Conservation (phyloP, 1,140 invertebrate species). For the Vollenhovia emeryi region DNA sequence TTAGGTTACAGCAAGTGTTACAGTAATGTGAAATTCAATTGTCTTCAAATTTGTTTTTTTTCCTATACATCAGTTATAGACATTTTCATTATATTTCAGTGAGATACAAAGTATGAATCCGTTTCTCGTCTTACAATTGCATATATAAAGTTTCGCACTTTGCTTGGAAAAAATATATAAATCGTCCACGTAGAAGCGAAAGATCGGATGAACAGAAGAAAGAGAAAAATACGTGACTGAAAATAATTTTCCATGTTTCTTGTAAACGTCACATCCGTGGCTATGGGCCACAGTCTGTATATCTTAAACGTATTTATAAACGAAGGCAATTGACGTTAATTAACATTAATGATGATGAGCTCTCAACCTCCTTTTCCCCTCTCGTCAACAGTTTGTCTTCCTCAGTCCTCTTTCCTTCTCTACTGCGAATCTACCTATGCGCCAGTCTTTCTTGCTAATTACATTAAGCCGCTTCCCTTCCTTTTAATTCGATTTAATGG, state of each 20-base stretch:
- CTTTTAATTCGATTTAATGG: slow-evolving; percentile 42
- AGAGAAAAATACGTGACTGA: not conserved
- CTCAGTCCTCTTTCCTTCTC: not conserved
- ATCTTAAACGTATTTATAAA: slow-evolving; percentile 73
- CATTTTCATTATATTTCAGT: not conserved
- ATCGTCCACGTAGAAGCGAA: not conserved
- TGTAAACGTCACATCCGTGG: slow-evolving; percentile 39
- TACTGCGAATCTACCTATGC: slow-evolving; percentile 14
- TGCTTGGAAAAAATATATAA: not conserved
- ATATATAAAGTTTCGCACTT: not conserved
- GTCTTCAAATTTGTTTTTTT: not conserved
- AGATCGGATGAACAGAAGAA: not conserved
- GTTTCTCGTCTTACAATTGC: not conserved
- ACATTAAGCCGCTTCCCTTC: slow-evolving; percentile 22
- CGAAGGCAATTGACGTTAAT: slow-evolving; percentile 76
- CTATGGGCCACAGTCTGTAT: slow-evolving; percentile 62
- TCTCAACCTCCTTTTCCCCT: not conserved
- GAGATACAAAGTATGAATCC: not conserved
- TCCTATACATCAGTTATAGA: not conserved
- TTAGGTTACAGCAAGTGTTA: too few species aligned
- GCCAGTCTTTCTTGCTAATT: slow-evolving; percentile 45
- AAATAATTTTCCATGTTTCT: slow-evolving; percentile 61
- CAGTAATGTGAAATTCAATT: not conserved
- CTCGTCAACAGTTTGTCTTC: not conserved
- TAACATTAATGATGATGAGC: slow-evolving; percentile 48